Conservation (phyloP, 2,888 invertebrate genomes). For the Ormyrus rosae region DNA sequence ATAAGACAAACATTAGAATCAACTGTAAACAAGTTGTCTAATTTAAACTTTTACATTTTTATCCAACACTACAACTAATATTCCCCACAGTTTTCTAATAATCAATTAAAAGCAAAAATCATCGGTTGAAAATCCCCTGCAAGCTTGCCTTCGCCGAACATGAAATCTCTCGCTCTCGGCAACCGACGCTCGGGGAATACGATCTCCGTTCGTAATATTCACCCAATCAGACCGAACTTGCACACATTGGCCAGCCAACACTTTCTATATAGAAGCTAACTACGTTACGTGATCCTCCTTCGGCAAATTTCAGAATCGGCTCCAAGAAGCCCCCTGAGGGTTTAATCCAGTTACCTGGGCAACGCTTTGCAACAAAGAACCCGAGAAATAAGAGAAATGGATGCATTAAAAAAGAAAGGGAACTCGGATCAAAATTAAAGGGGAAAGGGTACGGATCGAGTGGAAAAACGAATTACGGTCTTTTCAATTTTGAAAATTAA, state of each 20-base stretch:
- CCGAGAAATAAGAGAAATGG: conserved; percentile 3
- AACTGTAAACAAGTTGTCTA: too few relatives aligned
- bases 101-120: too few relatives aligned
- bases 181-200: conserved; percentile 30
- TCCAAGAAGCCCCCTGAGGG: conserved; percentile 57
- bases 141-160: not conserved
- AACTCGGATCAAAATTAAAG: not conserved
- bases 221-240: conserved; percentile 17
- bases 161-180: not conserved
- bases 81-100: too few relatives aligned
- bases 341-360: conserved; percentile 60
- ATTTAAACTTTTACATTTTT: too few relatives aligned
- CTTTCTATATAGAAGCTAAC: conserved; percentile 49
- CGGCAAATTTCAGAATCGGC: conserved; percentile 54
- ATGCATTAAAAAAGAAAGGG: not conserved
- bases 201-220: conserved; percentile 37
- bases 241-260: conserved; percentile 11
- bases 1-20: too few relatives aligned
- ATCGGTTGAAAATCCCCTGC: not conserved
- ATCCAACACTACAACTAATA: too few relatives aligned
- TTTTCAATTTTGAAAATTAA: too few relatives aligned
- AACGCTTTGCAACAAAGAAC: conserved; percentile 51
- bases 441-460: not conserved
- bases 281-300: conserved; percentile 55
- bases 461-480: not conserved